Evolutionary conservation across 1,140 invertebrate genomes (phyloP).

Genomic region (Stratiolaelaps scimitus): DNA sequence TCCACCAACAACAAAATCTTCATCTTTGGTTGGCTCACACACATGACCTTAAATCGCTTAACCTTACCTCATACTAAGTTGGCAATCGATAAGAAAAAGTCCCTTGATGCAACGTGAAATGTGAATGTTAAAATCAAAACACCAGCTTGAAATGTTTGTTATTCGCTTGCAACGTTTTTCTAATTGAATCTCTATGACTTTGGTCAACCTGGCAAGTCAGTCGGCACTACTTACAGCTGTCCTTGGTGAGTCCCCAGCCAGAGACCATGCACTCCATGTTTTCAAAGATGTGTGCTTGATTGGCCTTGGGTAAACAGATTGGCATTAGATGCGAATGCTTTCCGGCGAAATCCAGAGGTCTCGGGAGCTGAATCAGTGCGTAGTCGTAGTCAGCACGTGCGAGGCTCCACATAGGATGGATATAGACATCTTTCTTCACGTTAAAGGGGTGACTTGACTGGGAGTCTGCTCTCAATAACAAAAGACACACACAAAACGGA

Average conservation of each 20-base stretch:
- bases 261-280: background rate
- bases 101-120: too few species aligned
- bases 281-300: background rate
- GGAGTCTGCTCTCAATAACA: too few species aligned
- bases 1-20: too few species aligned
- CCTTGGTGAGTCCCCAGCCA: conserved; percentile 31
- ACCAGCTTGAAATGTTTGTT: too few species aligned
- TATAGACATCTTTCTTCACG: too few species aligned
- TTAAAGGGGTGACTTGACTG: too few species aligned
- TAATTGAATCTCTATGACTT: background rate
- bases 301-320: background rate
- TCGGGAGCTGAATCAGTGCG: background rate
- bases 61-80: background rate
- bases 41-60: conserved; percentile 3
- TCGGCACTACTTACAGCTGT: conserved; percentile 5
- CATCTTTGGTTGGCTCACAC: too few species aligned
- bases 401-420: background rate
- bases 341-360: conserved; percentile 1
- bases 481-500: too few species aligned
- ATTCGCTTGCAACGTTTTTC: too few species aligned
- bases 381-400: conserved; percentile 1
- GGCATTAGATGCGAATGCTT: background rate
- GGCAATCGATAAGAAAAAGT: background rate
- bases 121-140: too few species aligned
- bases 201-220: background rate